These are phyloP conservation scores for Plumapathes pennacea DNA, from an alignment of 92 coral and sea anemone species.

Conservation along the genomic window DNA sequence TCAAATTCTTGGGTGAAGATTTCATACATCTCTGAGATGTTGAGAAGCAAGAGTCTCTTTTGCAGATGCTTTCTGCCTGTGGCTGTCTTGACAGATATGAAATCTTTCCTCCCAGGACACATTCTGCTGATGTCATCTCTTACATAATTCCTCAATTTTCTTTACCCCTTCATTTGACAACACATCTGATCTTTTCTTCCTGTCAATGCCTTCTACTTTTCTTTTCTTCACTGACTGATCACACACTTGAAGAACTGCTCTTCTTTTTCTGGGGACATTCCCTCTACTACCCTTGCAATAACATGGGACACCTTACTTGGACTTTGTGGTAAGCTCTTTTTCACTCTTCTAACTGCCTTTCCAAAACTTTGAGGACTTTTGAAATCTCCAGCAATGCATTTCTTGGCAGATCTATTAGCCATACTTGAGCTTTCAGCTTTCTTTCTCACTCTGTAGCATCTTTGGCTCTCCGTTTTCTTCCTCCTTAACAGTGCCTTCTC, in stretches of 20 bases:
- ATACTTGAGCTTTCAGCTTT: too few relatives aligned
- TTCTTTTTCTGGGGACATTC: constrained; percentile 42
- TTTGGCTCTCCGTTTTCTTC: too few relatives aligned
- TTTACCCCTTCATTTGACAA: constrained; percentile 27
- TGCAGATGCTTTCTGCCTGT: constrained; percentile 43
- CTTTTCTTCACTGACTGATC: constrained; percentile 41
- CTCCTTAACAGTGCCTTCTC: too few relatives aligned
- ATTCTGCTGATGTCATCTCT: constrained; percentile 56
- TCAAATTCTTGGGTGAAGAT: constrained; percentile 21
- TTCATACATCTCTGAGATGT: constrained; percentile 30
- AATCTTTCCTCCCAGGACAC: constrained; percentile 53
- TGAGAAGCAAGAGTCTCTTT: constrained; percentile 23
- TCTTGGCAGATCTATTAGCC: too few relatives aligned
- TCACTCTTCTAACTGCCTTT: constrained; percentile 34
- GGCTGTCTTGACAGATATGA: constrained; percentile 33
- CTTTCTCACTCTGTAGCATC: too few relatives aligned
- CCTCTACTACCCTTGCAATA: constrained; percentile 35
- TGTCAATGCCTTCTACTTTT: constrained; percentile 23
- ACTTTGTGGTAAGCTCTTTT: constrained; percentile 47
- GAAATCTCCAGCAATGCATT: too few relatives aligned
- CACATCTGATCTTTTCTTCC: constrained; percentile 58
- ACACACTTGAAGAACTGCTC: constrained; percentile 36
- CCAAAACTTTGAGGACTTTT: constrained; percentile 54
- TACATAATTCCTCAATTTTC: constrained; percentile 23
- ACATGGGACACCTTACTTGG: constrained; percentile 30